A percentile compares a stretch with the other conserved stretches of the same genome.
Evolutionary conservation across 2,113 vertebrate genomes (phyloP).

Genomic region (Plecturocebus donacophilus): DNA sequence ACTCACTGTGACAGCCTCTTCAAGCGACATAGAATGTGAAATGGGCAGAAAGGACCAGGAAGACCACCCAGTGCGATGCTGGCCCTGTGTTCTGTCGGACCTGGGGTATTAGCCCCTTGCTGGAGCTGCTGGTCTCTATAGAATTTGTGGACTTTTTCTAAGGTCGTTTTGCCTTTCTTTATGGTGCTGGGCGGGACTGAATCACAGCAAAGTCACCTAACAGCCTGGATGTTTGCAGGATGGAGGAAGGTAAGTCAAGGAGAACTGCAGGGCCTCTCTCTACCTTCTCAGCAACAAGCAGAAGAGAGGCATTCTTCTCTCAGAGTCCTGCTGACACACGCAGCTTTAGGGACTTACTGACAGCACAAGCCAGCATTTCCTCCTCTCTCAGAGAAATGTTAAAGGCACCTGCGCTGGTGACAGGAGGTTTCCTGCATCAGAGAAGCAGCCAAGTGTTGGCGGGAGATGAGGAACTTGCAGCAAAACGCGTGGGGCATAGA

Average conservation of each 20-base stretch:
- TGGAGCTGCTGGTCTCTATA: not conserved
- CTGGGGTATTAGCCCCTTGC: fast-evolving
- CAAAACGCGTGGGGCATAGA: fast-evolving
- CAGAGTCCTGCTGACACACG: not conserved
- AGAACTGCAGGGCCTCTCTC: not conserved
- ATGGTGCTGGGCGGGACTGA: not conserved
- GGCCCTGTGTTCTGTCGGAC: fast-evolving
- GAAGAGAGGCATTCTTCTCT: not conserved
- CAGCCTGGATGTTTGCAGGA: not conserved
- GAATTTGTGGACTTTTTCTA: not conserved
- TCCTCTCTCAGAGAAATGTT: not conserved
- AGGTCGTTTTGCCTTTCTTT: not conserved
- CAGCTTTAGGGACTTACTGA: not conserved
- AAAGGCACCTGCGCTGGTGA: not conserved
- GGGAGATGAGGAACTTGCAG: not conserved
- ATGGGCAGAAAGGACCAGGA: not conserved
- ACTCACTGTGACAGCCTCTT: not conserved
- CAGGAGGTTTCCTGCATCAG: not conserved
- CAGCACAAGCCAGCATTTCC: not conserved
- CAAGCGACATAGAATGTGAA: not conserved
- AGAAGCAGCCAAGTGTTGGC: not conserved
- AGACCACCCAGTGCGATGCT: not conserved
- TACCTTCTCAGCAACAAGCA: not conserved
- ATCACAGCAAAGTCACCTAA: not conserved
- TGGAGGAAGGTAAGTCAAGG: not conserved